phyloP scores from a whole-genome alignment of 2,888 invertebrate species.

The Criorhina ranunculi region DNA sequence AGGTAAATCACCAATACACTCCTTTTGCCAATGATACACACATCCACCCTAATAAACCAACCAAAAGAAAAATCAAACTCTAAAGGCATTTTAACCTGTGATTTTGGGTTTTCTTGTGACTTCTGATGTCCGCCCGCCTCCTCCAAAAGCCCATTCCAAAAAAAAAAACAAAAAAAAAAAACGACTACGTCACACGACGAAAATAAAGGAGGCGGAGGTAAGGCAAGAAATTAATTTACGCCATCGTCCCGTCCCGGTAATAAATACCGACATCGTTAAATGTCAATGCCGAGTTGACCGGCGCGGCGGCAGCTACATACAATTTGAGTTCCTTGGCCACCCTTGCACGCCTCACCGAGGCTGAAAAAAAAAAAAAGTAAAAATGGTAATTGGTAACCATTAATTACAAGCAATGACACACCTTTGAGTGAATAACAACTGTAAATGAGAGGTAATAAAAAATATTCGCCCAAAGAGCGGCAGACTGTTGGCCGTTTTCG shows the following conservation, averaged over 20 bases:
- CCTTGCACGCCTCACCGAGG: constrained; percentile 30
- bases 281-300: constrained; percentile 72
- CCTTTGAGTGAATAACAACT: constrained; percentile 77
- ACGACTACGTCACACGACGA: constrained; percentile 51
- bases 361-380: constrained; percentile 48
- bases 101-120: constrained; percentile 60
- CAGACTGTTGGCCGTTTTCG: constrained; percentile 16
- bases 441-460: constrained; percentile 77
- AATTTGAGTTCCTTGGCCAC: constrained; percentile 52
- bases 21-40: constrained; percentile 32
- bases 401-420: constrained; percentile 77
- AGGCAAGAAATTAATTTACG: constrained; percentile 75
- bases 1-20: constrained; percentile 72
- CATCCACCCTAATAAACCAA: constrained; percentile 12
- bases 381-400: constrained; percentile 77
- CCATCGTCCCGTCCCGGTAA: constrained; percentile 71
- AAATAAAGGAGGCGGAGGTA: constrained; percentile 57
- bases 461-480: constrained; percentile 59
- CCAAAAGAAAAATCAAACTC: constrained; percentile 34
- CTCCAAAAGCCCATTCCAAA: too few relatives aligned
- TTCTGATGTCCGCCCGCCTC: constrained; percentile 10
- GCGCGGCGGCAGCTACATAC: constrained; percentile 44
- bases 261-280: constrained; percentile 76
- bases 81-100: constrained; percentile 63
- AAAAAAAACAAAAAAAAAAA: too few relatives aligned